These are phyloP conservation scores for Heliothis peltigera DNA, from an alignment of 2,888 invertebrate species.

Conservation along the genomic window DNA sequence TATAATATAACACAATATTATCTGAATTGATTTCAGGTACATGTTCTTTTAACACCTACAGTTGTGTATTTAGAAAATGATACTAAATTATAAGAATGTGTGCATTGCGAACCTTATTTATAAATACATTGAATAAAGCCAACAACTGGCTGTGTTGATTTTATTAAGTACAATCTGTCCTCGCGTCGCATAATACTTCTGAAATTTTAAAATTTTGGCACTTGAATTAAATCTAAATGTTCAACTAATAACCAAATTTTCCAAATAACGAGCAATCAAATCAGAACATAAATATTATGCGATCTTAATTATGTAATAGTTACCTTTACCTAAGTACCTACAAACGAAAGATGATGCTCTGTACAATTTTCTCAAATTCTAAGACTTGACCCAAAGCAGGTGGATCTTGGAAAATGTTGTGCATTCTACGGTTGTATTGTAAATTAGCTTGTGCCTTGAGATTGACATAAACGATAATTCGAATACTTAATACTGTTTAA, in stretches of 20 bases:
- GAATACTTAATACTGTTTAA: slow-evolving; percentile 18
- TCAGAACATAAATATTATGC: too few relatives aligned
- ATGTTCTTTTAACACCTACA: slow-evolving; percentile 32
- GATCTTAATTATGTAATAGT: too few relatives aligned
- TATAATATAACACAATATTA: slow-evolving; percentile 31
- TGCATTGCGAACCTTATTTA: slow-evolving; percentile 24
- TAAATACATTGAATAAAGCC: slow-evolving; percentile 51
- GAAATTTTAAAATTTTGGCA: background rate
- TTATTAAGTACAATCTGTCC: background rate
- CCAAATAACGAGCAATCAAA: too few relatives aligned
- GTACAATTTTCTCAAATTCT: too few relatives aligned
- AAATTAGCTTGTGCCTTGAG: background rate
- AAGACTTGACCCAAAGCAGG: too few relatives aligned
- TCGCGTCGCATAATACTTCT: slow-evolving; percentile 1
- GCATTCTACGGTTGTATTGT: background rate
- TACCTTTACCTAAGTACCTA: too few relatives aligned
- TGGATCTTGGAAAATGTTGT: too few relatives aligned
- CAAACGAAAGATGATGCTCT: too few relatives aligned
- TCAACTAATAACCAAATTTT: too few relatives aligned
- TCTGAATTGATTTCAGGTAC: slow-evolving; percentile 52
- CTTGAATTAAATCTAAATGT: too few relatives aligned
- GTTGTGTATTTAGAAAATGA: slow-evolving; percentile 27
- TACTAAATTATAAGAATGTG: slow-evolving; percentile 16
- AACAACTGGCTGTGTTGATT: slow-evolving; percentile 14
- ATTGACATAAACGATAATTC: background rate